A percentile compares a stretch with the other conserved stretches of the same genome.
Conservation (phyloP, 2,797 vertebrate species). For the Cossypha heuglini region DNA sequence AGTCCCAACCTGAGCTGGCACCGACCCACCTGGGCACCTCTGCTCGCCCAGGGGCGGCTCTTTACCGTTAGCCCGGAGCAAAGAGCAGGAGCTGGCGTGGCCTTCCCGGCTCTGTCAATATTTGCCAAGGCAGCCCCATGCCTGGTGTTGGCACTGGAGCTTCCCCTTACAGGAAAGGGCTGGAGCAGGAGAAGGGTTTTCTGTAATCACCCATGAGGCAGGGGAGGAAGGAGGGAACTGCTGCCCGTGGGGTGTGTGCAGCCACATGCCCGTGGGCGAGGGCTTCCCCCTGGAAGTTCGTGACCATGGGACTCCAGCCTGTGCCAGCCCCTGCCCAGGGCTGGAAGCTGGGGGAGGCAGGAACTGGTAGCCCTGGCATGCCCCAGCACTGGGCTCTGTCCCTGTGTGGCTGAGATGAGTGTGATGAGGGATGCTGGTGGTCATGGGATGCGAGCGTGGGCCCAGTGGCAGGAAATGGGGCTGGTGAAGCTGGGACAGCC, state of each 20-base stretch:
- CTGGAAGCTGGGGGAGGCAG: rapidly evolving
- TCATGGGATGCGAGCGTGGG: background rate
- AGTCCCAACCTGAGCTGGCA: background rate
- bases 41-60: background rate
- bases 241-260: background rate
- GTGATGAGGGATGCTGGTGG: rapidly evolving
- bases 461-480: background rate
- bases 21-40: background rate
- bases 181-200: background rate
- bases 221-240: background rate
- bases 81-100: conserved; percentile 8
- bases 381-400: rapidly evolving
- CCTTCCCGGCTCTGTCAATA: conserved; percentile 46
- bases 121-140: background rate
- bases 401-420: rapidly evolving
- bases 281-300: background rate
- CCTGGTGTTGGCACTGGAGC: background rate
- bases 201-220: background rate
- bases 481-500: background rate
- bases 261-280: rapidly evolving
- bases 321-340: background rate
- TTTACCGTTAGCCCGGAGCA: conserved; percentile 52
- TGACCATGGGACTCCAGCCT: rapidly evolving
- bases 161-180: conserved; percentile 46
- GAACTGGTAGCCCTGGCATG: background rate